Base-by-base conservation (phyloP, 2,113 vertebrate genomes). In the Blennius ocellaris region DNA sequence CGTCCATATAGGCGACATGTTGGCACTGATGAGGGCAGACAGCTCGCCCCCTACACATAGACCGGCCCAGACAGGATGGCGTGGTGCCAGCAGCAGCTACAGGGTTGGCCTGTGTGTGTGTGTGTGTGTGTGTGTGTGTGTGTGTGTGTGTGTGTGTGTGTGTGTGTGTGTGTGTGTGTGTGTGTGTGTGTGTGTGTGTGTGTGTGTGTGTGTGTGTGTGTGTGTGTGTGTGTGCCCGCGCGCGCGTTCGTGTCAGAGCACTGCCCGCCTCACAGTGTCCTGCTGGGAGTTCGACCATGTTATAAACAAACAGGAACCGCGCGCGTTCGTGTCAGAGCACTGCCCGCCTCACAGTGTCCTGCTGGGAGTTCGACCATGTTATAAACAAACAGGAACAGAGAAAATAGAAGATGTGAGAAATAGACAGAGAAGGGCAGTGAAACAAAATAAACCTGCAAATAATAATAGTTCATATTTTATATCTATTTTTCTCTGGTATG, bases 11-110 rank as follows among this genome's bases (percentile, higher is more conserved):
- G 82, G 88, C 82, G 82, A 90, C 90, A 89, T 92, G 90, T 91
- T 92, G 90, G 87, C 89, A 90, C 85, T 90, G 90, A 92, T 92
- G 87, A 89, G 90, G 90, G 83, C 87, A 88, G 91, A 92, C 91
- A 92, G 88, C 88, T 87, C 64, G 47, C 85, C 88, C 87, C 79
- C 70, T 74, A 73, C 82, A 87, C 77, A 52, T 73, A 83, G 82
- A 91, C 85, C 87, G 78, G 50, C 86, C 85, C 87, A 89, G 90
- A 91, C 91, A 90, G 86, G 64, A 88, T 89, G 91, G 89, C 81
- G 15, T 77, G 75, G 81, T 89, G 91, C 88, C 91, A 91, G 74
- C 72, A 88, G 84, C 79, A 71, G 76, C 84, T 69, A 60, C 37
- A 54, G 65, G 78, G 78, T 59, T 16, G 51, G 21, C 21, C 21